Percentiles rank a stretch among this genome's conserved stretches.
Evolutionary conservation across 1,140 invertebrate species (phyloP).

Genomic region (Saccostrea glomerata): DNA sequence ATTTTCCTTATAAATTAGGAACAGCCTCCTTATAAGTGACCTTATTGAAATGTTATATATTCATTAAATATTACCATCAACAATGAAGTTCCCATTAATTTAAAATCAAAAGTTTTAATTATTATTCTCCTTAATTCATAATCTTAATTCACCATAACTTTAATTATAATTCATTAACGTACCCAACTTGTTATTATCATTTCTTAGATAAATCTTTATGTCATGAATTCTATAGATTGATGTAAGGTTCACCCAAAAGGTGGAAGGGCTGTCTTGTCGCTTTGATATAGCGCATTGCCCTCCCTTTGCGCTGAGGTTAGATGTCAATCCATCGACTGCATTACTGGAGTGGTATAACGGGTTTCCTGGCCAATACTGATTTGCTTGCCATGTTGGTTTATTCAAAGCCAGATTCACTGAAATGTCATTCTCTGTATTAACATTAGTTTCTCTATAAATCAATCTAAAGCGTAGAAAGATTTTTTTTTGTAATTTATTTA

Average conservation of each 20-base stretch:
- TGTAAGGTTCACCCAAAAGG: not conserved
- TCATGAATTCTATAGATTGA: not conserved
- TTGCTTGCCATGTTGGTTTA: not conserved
- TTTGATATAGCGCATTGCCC: not conserved
- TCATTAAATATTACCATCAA: too few species aligned
- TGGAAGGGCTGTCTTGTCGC: not conserved
- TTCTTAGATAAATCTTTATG: not conserved
- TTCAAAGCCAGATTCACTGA: not conserved
- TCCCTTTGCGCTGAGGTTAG: not conserved
- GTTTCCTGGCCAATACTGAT: not conserved
- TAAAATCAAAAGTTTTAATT: too few species aligned
- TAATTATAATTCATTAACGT: too few species aligned
- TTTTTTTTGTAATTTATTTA: too few species aligned
- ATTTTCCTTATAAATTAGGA: too few species aligned
- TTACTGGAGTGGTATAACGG: not conserved
- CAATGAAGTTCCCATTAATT: too few species aligned
- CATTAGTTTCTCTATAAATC: too few species aligned
- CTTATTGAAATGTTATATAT: too few species aligned
- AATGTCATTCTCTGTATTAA: not conserved
- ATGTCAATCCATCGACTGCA: not conserved
- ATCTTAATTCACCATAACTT: too few species aligned
- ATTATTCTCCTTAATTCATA: too few species aligned
- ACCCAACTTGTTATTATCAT: not conserved
- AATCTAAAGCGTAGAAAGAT: too few species aligned
- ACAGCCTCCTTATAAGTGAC: too few species aligned